phyloP scores from a whole-genome alignment of 2,113 vertebrate genomes.

The Bothrops jararaca region DNA sequence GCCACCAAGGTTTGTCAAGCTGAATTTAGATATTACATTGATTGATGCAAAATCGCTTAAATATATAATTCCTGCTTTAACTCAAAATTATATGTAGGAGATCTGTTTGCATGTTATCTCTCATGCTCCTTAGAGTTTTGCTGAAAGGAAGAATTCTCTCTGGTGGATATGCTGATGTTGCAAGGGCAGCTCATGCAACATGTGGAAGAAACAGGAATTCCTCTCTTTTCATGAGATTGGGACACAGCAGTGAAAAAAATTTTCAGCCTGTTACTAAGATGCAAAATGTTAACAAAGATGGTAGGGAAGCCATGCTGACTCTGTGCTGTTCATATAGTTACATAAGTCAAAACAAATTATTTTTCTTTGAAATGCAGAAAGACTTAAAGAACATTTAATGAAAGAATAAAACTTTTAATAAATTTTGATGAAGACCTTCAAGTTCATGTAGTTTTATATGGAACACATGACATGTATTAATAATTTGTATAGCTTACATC shows the following conservation, averaged over 20 bases:
- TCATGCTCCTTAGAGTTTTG: not conserved
- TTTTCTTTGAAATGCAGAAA: not conserved
- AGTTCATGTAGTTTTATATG: not conserved
- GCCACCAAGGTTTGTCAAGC: not conserved
- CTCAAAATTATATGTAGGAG: not conserved
- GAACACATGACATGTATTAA: not conserved
- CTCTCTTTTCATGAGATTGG: not conserved
- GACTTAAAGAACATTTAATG: not conserved
- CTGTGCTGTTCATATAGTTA: not conserved
- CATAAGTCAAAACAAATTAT: not conserved
- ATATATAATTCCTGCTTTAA: not conserved
- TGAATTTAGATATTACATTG: not conserved
- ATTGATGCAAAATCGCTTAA: not conserved
- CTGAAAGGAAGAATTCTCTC: not conserved
- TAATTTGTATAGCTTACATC: not conserved
- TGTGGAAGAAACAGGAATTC: not conserved
- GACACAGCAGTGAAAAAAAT: not conserved
- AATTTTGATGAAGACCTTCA: not conserved
- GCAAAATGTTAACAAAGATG: not conserved
- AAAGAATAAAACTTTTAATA: not conserved
- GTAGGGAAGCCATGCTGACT: constrained; percentile 11
- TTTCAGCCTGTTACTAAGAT: not conserved
- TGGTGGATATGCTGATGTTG: not conserved
- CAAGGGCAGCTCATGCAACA: not conserved
- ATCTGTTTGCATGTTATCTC: not conserved